Evolutionary conservation across 2,113 vertebrate genomes (phyloP).

Genomic region (Equus quagga): DNA sequence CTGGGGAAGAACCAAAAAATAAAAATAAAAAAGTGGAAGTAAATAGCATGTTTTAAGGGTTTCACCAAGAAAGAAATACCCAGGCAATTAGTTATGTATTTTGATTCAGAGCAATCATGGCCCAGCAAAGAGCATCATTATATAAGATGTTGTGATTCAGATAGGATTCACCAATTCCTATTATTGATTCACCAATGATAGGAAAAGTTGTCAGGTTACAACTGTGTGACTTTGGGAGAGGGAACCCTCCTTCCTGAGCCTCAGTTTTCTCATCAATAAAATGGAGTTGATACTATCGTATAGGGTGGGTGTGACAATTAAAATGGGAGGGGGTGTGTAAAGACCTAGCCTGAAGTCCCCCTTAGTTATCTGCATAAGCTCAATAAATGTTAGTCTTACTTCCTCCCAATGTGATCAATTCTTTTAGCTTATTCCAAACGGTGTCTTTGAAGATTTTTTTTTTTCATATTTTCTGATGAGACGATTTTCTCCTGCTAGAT

Average conservation of each 20-base stretch:
- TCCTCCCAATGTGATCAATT: neutral
- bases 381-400: neutral
- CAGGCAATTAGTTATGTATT: neutral
- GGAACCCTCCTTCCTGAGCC: neutral
- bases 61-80: neutral
- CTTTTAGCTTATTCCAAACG: neutral
- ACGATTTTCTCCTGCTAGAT: neutral
- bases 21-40: neutral
- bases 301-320: neutral
- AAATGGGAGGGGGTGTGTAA: no score
- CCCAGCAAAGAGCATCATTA: neutral
- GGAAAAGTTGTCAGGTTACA: neutral
- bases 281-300: neutral
- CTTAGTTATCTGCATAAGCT: neutral
- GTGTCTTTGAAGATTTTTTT: neutral
- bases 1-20: neutral
- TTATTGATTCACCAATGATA: neutral
- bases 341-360: neutral
- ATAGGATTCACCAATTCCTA: neutral
- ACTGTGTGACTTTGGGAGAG: neutral
- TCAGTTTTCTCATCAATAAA: neutral
- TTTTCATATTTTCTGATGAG: neutral
- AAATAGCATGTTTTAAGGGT: neutral
- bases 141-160: neutral
- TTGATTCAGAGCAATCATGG: neutral